These are phyloP conservation scores for Drosophila carrolli DNA, from an alignment of 1,140 invertebrate genomes.

Conservation along the genomic window DNA sequence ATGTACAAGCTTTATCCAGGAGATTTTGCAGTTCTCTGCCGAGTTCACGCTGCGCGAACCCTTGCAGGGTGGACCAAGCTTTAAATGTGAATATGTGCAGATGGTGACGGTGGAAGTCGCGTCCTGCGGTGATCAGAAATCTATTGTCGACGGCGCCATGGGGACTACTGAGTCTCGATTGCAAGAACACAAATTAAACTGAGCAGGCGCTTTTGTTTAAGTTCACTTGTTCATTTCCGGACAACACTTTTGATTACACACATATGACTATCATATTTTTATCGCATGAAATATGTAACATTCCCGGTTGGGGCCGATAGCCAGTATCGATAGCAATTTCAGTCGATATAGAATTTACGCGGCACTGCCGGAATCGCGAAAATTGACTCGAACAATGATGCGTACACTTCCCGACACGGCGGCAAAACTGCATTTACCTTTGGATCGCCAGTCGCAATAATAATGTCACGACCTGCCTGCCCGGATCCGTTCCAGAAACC, in stretches of 20 bases:
- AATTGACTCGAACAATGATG: too few relatives aligned
- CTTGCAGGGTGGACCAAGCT: slow-evolving; percentile 6
- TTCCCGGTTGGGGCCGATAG: neutral
- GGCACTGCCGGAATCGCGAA: neutral
- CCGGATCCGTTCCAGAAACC: slow-evolving; percentile 29
- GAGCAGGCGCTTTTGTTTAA: slow-evolving; percentile 55
- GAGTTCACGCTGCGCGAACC: slow-evolving; percentile 25
- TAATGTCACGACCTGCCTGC: slow-evolving; percentile 42
- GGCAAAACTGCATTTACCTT: slow-evolving; percentile 29
- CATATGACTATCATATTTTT: neutral
- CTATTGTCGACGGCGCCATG: slow-evolving; percentile 4
- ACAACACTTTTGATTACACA: slow-evolving; percentile 12
- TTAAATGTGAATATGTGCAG: slow-evolving; percentile 35
- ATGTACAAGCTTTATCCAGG: neutral
- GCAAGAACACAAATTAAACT: slow-evolving; percentile 21
- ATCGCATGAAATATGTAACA: neutral
- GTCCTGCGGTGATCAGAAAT: slow-evolving; percentile 9
- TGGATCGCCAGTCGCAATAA: slow-evolving; percentile 28
- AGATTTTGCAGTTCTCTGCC: neutral
- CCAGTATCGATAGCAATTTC: neutral
- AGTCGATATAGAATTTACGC: neutral
- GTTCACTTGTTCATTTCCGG: slow-evolving; percentile 58
- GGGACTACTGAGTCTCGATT: neutral
- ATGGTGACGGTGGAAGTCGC: slow-evolving; percentile 15
- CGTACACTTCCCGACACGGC: slow-evolving; percentile 17